A percentile compares a stretch with the other conserved stretches of the same genome.
phyloP scores from a whole-genome alignment of 2,888 invertebrate species.

The Antheraea yamamai region DNA sequence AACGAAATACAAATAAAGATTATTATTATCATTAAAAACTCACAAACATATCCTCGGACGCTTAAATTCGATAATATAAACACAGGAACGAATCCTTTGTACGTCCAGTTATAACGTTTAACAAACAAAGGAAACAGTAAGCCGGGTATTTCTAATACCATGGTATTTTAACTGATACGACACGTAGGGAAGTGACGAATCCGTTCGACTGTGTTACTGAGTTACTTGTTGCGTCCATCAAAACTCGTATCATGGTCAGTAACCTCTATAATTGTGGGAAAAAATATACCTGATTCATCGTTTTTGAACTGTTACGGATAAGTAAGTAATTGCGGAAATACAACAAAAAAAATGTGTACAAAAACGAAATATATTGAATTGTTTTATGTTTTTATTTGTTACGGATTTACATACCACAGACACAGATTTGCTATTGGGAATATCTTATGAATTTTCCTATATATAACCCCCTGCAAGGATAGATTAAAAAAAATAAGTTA shows the following conservation, averaged over 20 bases:
- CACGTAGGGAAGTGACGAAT: slow-evolving; percentile 12
- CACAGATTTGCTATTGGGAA: not conserved
- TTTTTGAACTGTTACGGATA: not conserved
- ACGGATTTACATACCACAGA: not conserved
- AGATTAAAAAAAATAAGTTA: too few relatives aligned
- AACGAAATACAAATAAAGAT: too few relatives aligned
- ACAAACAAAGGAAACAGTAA: slow-evolving; percentile 7
- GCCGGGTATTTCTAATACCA: slow-evolving; percentile 8
- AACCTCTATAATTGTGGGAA: slow-evolving; percentile 45
- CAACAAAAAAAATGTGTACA: not conserved
- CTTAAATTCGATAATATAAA: not conserved
- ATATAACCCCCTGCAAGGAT: too few relatives aligned
- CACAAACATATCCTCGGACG: not conserved
- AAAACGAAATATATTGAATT: not conserved
- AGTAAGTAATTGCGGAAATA: not conserved
- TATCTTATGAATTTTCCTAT: not conserved
- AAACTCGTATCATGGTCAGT: slow-evolving; percentile 45
- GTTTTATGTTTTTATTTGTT: not conserved
- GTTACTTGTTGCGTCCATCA: slow-evolving; percentile 24
- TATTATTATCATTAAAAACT: not conserved
- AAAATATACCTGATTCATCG: slow-evolving; percentile 16
- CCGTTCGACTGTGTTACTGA: not conserved
- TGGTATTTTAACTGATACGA: slow-evolving; percentile 11
- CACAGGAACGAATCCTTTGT: not conserved
- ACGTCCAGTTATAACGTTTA: slow-evolving; percentile 2